Evolutionary conservation across 2,888 invertebrate species (phyloP).

Genomic region (Andrena chrysosceles): DNA sequence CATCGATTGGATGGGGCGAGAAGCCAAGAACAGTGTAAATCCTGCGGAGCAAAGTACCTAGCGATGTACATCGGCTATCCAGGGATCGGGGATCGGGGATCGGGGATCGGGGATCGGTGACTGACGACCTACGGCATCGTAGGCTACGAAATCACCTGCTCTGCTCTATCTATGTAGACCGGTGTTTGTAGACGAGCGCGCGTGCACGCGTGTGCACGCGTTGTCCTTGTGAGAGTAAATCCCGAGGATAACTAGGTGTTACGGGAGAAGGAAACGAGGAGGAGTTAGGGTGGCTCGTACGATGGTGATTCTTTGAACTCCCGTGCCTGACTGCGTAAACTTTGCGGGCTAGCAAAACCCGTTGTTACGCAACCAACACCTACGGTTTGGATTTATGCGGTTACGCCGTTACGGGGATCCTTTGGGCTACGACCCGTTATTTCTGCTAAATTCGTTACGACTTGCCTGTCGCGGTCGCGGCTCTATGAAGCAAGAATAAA

Average conservation of each 20-base stretch:
- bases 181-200: conserved; percentile 15
- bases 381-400: conserved; percentile 20
- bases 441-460: conserved; percentile 25
- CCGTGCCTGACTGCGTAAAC: conserved; percentile 47
- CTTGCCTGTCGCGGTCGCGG: too few species aligned
- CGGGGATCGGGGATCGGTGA: conserved; percentile 72
- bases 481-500: too few species aligned
- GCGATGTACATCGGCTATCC: conserved; percentile 57
- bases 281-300: conserved; percentile 40
- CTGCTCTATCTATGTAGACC: conserved; percentile 11
- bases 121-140: conserved; percentile 65
- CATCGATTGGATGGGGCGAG: conserved; percentile 45
- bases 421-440: neutral
- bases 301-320: conserved; percentile 59
- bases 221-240: conserved; percentile 40
- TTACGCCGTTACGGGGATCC: conserved; percentile 14
- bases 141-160: conserved; percentile 43
- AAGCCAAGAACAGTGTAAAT: conserved; percentile 66
- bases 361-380: conserved; percentile 44
- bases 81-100: conserved; percentile 38
- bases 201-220: neutral
- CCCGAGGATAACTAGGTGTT: conserved; percentile 62
- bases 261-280: conserved; percentile 50
- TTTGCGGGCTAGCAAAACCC: conserved; percentile 54
- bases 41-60: conserved; percentile 54